phyloP scores from a whole-genome alignment of 2,113 vertebrate species.

The Hemiscyllium ocellatum region DNA sequence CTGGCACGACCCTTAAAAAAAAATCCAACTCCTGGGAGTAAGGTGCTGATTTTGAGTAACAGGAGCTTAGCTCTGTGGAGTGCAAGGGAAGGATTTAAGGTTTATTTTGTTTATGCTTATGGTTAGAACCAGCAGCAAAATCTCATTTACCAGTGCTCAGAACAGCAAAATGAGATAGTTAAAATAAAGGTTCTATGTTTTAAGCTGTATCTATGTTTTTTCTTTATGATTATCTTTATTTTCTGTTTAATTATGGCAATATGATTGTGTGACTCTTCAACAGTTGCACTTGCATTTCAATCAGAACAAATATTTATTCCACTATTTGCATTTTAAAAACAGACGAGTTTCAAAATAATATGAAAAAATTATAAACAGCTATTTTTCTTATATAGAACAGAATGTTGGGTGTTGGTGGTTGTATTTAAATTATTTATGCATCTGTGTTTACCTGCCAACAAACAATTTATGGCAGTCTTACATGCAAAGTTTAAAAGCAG shows the following conservation, averaged over 20 bases:
- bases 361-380: conserved; percentile 80
- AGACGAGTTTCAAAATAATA: conserved; percentile 58
- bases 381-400: conserved; percentile 78
- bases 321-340: conserved; percentile 81
- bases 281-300: conserved; percentile 76
- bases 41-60: conserved; percentile 71
- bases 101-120: conserved; percentile 36
- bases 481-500: conserved; percentile 58
- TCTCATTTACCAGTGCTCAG: conserved; percentile 30
- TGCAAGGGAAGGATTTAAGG: conserved; percentile 35
- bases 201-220: conserved; percentile 57
- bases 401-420: conserved; percentile 74
- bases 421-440: conserved; percentile 83
- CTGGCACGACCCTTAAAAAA: conserved; percentile 70
- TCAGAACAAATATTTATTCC: conserved; percentile 84
- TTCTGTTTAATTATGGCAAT: conserved; percentile 77
- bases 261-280: conserved; percentile 69
- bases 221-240: conserved; percentile 48
- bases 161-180: conserved; percentile 55
- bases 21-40: conserved; percentile 69
- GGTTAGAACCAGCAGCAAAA: conserved; percentile 22
- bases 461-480: conserved; percentile 72
- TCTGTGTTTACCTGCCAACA: conserved; percentile 82
- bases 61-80: conserved; percentile 38
- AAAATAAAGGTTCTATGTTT: conserved; percentile 64